Conservation (phyloP, 2,797 vertebrate genomes). For the Silurus lanzhouensis region DNA sequence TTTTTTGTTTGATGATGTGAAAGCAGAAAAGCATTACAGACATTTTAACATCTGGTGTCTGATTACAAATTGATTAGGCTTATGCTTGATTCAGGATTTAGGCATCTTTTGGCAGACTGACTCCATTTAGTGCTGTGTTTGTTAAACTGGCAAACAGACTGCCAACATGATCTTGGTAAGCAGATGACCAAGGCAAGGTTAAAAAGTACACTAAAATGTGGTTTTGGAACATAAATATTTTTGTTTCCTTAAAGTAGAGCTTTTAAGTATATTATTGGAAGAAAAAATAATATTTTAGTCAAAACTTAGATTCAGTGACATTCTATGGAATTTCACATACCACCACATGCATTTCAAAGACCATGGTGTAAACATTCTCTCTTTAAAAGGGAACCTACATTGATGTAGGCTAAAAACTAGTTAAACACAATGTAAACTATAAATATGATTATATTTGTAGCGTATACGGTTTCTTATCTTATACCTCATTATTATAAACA, state of each 20-base stretch:
- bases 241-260: background rate
- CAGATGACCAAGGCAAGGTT: background rate
- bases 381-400: background rate
- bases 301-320: background rate
- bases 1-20: background rate
- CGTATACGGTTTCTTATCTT: background rate
- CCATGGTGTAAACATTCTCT: background rate
- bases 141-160: background rate
- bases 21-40: background rate
- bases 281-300: background rate
- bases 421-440: background rate
- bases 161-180: background rate
- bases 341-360: background rate
- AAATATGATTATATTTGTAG: background rate
- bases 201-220: background rate
- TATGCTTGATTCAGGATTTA: background rate
- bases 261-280: background rate
- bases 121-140: background rate
- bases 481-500: background rate
- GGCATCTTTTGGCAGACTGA: background rate
- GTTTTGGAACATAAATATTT: background rate
- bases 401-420: background rate
- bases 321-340: background rate
- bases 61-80: slow-evolving; percentile 8
- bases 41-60: slow-evolving; percentile 1